Evolutionary conservation across 92 coral and sea anemone genomes (phyloP), one percentile per base, ranked within the genome.

Genomic region (Phenganax subtilis): DNA sequence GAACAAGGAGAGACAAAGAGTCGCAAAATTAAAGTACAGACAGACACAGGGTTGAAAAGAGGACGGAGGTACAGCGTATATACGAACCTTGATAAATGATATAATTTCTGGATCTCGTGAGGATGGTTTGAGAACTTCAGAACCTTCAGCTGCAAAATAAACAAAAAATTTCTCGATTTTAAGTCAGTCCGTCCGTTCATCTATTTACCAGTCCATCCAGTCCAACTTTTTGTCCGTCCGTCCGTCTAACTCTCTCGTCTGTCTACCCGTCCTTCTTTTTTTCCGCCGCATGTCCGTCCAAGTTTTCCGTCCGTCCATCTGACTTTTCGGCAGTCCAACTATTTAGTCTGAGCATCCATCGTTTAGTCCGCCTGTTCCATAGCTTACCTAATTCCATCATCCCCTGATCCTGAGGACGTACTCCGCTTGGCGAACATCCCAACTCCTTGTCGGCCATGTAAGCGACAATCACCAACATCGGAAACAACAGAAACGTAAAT

Each of bases 391-490:
- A 87, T 53, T 96, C 99, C 72, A 96, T 86, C 81, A 89, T 90
- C n/a, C 93, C 97, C 0, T 82, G 55, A 57, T 91, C 96, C 64
- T 82, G 87, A 7, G 99, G 99, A 14, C 76, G 55, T 3, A 96
- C 88, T 58, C 71, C 73, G 66, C 85, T 88, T 2, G 89, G 92
- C 3, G 97, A 88, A 57, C 97, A 96, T 55, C 99, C 93, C 71
- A 87, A 89, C 59, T 96, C 92, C 82, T 91, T 96, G 81, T 96
- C 99, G 27, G 93, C 93, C 66, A 96, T 96, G 54, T 90, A 96
- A 0, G 99, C 99, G 58, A 96, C 84, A 0, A 96, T 88, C 51
- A 96, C 96, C 60, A 96, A 89, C 11, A 96, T 88, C 0, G 99
- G 98, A 68, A 96, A 96, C 81, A 96, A 77, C 3, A 96, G 82